Conservation (phyloP, 2,888 invertebrate genomes). For the Chaetogeoica ovagalla region DNA sequence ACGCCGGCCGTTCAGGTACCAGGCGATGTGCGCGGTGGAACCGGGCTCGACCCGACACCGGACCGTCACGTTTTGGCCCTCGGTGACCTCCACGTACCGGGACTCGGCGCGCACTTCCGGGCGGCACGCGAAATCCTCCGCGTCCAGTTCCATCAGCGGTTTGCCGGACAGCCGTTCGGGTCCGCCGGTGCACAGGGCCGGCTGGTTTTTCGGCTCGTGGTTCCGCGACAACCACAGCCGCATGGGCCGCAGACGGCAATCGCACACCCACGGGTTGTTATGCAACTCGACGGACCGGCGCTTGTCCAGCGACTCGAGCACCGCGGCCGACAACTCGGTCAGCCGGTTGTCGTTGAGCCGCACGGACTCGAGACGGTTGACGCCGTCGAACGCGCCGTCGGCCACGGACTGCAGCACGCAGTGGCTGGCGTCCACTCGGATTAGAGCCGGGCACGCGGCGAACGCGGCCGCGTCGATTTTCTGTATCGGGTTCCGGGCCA, state of each 20-base stretch:
- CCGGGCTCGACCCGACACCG: conserved; percentile 79
- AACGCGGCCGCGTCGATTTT: conserved; percentile 78
- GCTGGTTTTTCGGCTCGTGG: conserved; percentile 76
- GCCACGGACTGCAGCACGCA: conserved; percentile 80
- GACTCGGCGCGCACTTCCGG: conserved; percentile 76
- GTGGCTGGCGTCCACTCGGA: conserved; percentile 80
- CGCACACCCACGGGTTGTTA: conserved; percentile 87
- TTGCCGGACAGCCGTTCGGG: conserved; percentile 72
- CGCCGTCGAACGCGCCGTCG: conserved; percentile 75
- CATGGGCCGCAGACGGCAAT: conserved; percentile 78
- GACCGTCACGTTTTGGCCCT: conserved; percentile 84
- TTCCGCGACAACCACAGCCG: conserved; percentile 81
- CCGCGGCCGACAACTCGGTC: conserved; percentile 73
- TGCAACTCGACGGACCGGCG: conserved; percentile 80
- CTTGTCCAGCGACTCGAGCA: conserved; percentile 75
- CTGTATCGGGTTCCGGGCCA: conserved; percentile 80
- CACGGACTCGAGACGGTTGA: conserved; percentile 75
- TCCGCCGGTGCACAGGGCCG: conserved; percentile 75
- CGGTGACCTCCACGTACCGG: conserved; percentile 75
- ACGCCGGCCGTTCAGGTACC: conserved; percentile 83
- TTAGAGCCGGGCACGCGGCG: conserved; percentile 73
- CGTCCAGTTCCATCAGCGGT: conserved; percentile 70
- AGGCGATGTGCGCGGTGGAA: conserved; percentile 78
- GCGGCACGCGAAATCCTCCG: conserved; percentile 77
- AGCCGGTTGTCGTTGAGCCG: conserved; percentile 82